Evolutionary conservation across 2,888 invertebrate genomes (phyloP).

Genomic region (Rhogogaster chlorosoma): DNA sequence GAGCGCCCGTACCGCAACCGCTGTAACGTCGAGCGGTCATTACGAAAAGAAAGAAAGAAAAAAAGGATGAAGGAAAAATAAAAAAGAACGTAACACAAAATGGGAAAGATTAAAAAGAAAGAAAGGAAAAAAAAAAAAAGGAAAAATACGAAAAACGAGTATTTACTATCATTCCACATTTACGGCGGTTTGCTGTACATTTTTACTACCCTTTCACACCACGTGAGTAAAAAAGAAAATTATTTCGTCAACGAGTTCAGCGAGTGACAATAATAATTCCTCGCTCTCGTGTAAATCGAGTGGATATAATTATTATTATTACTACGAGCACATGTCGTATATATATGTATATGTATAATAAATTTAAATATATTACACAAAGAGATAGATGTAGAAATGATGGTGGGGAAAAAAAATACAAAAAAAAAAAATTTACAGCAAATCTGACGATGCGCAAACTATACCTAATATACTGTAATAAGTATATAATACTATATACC

Average conservation of each 20-base stretch:
- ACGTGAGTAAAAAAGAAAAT: neutral
- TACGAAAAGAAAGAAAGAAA: neutral
- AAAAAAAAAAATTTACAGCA: slow-evolving; percentile 26
- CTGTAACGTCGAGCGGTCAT: slow-evolving; percentile 31
- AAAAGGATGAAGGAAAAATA: neutral
- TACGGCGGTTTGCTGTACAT: slow-evolving; percentile 33
- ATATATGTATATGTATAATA: neutral
- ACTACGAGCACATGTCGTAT: neutral
- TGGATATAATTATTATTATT: slow-evolving; percentile 2
- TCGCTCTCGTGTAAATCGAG: neutral
- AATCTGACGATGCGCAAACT: slow-evolving; percentile 5
- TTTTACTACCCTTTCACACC: neutral
- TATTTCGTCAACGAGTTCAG: neutral
- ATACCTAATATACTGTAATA: slow-evolving; percentile 3
- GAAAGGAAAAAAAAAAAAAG: neutral
- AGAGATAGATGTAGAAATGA: neutral
- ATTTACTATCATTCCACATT: slow-evolving; percentile 19
- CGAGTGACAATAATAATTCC: neutral
- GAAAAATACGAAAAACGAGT: slow-evolving; percentile 2
- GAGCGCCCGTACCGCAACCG: slow-evolving; percentile 44
- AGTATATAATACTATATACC: neutral
- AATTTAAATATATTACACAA: neutral
- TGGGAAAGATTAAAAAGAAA: neutral
- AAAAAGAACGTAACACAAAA: neutral
- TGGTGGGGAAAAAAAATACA: neutral